Base-by-base conservation (phyloP, 2,888 invertebrate genomes). In the Apocheima hispidaria region DNA sequence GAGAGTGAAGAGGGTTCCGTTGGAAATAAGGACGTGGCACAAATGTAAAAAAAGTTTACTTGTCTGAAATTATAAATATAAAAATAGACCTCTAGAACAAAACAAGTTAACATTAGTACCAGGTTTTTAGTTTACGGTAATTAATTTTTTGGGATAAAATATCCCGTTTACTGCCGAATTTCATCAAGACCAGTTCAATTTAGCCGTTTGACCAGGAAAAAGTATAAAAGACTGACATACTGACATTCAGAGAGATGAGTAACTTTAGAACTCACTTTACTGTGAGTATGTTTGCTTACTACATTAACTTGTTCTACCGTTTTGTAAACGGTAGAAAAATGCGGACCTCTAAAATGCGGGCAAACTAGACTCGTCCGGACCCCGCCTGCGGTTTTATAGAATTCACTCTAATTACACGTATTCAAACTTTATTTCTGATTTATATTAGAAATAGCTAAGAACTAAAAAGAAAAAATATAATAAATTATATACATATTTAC, bases 1-100 rank as follows among this genome's bases (percentile, higher is more conserved):
- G 14, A 21, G 0, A 18, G 12, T 21, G 33, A 9, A 18, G 80
- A 83, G 83, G 82, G 84, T 81, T 79, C 81, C 68, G 71, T 70
- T 16, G 40, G n/a, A 26, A 16, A 46, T 43, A 43, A 21, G 18
- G 7, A n/a, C 4, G 1, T 3, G 0, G 9, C 9, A 4, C 16
- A 41, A 41, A 43, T 2, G 21, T n/a, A 23, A 23, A 41, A 23
- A 41, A 3, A 7, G 23, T 23, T 43, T 20, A 4, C 14, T 36
- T 4, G n/a, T n/a, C n/a, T n/a, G n/a, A n/a, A n/a, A n/a, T n/a
- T n/a, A n/a, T n/a, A n/a, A n/a, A n/a, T n/a, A n/a, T n/a, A n/a
- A n/a, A n/a, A n/a, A 30, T 12, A 9, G 18, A 38, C 38, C 18
- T 18, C 2, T n/a, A n/a, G n/a, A n/a, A n/a, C n/a, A n/a, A n/a